Evolutionary conservation across 2,888 invertebrate genomes (phyloP).

Genomic region (Andrena trimmerana): DNA sequence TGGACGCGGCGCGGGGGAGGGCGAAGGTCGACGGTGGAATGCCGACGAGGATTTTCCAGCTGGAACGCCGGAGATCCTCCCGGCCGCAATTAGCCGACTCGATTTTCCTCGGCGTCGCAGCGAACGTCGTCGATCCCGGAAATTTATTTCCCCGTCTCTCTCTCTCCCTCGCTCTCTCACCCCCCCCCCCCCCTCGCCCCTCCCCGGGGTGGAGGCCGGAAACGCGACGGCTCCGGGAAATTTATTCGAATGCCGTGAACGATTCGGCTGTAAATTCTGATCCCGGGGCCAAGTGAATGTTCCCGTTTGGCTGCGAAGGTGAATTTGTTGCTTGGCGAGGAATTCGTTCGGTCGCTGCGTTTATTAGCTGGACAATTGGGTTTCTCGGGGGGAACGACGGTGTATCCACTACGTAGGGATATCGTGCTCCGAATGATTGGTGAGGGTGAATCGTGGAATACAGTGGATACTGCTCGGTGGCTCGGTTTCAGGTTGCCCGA

Average conservation of each 20-base stretch:
- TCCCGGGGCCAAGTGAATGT: conserved; percentile 51
- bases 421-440: neutral
- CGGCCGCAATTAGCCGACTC: conserved; percentile 73
- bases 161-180: conserved; percentile 6
- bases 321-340: conserved; percentile 46
- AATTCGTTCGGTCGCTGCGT: conserved; percentile 24
- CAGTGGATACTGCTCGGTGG: neutral
- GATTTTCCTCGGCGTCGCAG: conserved; percentile 70
- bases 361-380: conserved; percentile 44
- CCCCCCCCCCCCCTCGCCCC: neutral
- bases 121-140: conserved; percentile 70
- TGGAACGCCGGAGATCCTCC: conserved; percentile 30
- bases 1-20: conserved; percentile 6
- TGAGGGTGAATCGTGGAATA: neutral
- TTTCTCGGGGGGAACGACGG: neutral
- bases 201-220: conserved; percentile 6
- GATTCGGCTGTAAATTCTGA: conserved; percentile 68
- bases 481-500: too few species aligned
- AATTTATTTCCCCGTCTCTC: conserved; percentile 68
- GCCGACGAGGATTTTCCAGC: conserved; percentile 60
- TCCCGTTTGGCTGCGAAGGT: conserved; percentile 31
- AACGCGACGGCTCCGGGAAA: conserved; percentile 49
- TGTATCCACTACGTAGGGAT: neutral
- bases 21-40: conserved; percentile 63
- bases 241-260: conserved; percentile 72